These are phyloP conservation scores for Scaptomyza reducta DNA, from an alignment of 2,888 invertebrate species.

Conservation along the genomic window DNA sequence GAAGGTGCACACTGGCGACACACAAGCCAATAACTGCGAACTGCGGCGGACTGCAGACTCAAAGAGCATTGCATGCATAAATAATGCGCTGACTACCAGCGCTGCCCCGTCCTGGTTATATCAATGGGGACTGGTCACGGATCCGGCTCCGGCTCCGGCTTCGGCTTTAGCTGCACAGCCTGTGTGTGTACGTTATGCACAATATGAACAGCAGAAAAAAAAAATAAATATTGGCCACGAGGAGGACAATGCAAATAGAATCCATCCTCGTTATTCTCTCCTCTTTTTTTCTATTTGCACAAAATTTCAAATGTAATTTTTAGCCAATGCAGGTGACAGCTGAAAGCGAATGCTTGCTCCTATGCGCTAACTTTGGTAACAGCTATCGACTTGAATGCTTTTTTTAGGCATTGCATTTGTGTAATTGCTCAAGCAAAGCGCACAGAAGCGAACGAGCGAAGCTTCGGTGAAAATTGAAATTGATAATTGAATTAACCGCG, in stretches of 20 bases:
- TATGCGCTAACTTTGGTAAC: conserved; percentile 10
- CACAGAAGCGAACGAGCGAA: conserved; percentile 24
- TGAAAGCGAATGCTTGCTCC: conserved; percentile 18
- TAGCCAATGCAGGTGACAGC: conserved; percentile 49
- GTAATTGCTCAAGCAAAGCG: conserved; percentile 45
- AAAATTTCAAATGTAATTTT: conserved; percentile 58
- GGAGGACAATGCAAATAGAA: conserved; percentile 71
- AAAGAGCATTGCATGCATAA: conserved; percentile 78
- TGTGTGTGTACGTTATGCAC: conserved; percentile 50
- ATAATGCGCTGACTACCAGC: conserved; percentile 57
- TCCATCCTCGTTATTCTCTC: conserved; percentile 20
- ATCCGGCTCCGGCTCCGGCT: conserved; percentile 12
- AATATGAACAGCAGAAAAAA: conserved; percentile 16
- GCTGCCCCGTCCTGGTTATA: not conserved
- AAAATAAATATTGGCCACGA: conserved; percentile 13
- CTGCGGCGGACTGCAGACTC: conserved; percentile 58
- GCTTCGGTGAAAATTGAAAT: conserved; percentile 34
- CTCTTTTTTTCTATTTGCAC: conserved; percentile 16
- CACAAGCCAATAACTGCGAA: conserved; percentile 66
- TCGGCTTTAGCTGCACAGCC: conserved; percentile 16
- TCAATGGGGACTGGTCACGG: conserved; percentile 18
- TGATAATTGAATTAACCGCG: conserved; percentile 67
- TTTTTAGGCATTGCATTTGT: conserved; percentile 26
- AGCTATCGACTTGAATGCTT: conserved; percentile 25
- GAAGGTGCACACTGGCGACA: conserved; percentile 48